Base-by-base conservation (phyloP, 1,140 invertebrate species). In the Brachionus angularis region DNA sequence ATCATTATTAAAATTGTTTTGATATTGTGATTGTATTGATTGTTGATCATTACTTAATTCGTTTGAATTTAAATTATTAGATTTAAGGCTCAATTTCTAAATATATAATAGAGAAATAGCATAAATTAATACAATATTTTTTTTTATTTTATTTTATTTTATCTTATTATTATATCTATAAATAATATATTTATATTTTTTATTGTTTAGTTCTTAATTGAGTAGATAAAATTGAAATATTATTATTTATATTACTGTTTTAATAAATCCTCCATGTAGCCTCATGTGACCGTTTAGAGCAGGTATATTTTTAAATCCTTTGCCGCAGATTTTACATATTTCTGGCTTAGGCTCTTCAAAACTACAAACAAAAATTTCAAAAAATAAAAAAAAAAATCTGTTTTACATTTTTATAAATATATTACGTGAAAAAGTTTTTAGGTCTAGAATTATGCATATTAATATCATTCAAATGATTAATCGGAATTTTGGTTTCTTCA, bases 231-330 rank as follows among this genome's bases (percentile, higher is more conserved):
- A 7, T 42, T 7, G 4, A 42, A 14, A 42, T 7, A 14, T 42
- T 42, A n/a, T 39, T 58, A 33, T 58, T 58, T 58, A 58, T 58
- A 58, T 58, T 58, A 58, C 62, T 67, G 42, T 67, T 67, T 95
- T 95, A 78, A 93, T 91, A 80, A 95, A 96, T 62, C 93, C 93
- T 14, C 93, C 93, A 82, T 96, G 93, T 23, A 96, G 84, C 75
- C 93, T 84, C 93, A 96, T 96, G 78, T 97, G 93, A 14, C 93
- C 93, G 83, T 96, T 97, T 31, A 96, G 85, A 16, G 93, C 93
- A 5, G 93, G 91, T 79, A 95, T 89, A 81, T 96, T 97, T 84
- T 96, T 96, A 82, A 96, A 96, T 80, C 91, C 89, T 53, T 91
- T 85, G 80, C 93, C 89, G 79, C 93, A 96, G 39, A 96, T 85